Conservation (phyloP, 2,113 vertebrate species). For the Pongo abelii region DNA sequence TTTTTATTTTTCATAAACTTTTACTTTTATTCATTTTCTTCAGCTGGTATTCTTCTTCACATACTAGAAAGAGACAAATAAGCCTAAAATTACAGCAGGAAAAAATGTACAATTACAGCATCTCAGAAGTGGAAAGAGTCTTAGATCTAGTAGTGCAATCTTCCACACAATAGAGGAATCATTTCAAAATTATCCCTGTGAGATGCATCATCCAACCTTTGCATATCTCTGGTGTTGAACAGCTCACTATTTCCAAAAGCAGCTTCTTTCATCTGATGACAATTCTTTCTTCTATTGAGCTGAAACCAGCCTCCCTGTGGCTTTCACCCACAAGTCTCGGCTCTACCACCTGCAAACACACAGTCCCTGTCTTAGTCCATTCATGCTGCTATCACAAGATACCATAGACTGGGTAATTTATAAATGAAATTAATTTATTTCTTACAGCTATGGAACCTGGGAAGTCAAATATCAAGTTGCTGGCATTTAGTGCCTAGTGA, state of each 20-base stretch:
- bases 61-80: neutral
- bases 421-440: neutral
- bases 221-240: neutral
- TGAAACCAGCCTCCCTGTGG: neutral
- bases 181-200: neutral
- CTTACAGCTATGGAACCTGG: neutral
- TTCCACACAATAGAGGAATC: neutral
- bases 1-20: neutral
- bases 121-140: neutral
- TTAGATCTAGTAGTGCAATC: neutral
- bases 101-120: neutral
- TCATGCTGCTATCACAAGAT: neutral
- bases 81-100: neutral
- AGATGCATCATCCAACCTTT: neutral
- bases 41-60: neutral
- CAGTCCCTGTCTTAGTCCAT: neutral
- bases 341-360: neutral
- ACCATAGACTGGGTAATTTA: neutral
- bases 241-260: neutral
- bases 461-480: neutral
- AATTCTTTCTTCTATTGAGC: neutral
- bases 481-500: neutral
- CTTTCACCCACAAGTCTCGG: neutral
- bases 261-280: neutral
- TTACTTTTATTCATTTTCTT: neutral